These are phyloP conservation scores for Potamilus streckersoni DNA, from an alignment of 1,140 invertebrate species.

Conservation along the genomic window DNA sequence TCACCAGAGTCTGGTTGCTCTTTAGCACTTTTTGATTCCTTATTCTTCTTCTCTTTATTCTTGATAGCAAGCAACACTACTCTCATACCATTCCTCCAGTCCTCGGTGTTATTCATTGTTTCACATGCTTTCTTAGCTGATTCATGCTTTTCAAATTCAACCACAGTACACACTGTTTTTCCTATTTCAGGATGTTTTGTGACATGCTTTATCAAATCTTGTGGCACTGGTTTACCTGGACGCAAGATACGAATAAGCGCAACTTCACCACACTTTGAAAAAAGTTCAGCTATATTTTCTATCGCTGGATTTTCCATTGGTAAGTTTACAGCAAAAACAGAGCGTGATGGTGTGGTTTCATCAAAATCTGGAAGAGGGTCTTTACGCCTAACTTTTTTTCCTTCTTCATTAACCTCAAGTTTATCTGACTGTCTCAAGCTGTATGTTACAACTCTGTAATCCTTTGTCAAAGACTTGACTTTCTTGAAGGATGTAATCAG, in stretches of 20 bases:
- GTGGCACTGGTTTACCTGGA: conserved; percentile 87
- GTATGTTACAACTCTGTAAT: conserved; percentile 91
- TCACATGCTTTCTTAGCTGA: conserved; percentile 84
- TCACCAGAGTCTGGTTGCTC: conserved; percentile 42
- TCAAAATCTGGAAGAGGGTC: conserved; percentile 89
- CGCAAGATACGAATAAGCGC: conserved; percentile 85
- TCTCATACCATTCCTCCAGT: conserved; percentile 71
- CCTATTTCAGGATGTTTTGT: conserved; percentile 88
- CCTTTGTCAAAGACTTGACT: conserved; percentile 83
- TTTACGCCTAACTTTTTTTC: conserved; percentile 88
- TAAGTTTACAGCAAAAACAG: conserved; percentile 87
- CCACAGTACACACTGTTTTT: conserved; percentile 85
- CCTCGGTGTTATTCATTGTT: conserved; percentile 62
- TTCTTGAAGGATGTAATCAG: conserved; percentile 88
- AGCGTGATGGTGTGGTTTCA: conserved; percentile 89
- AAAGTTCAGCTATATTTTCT: conserved; percentile 88
- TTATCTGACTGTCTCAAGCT: conserved; percentile 82
- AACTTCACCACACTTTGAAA: conserved; percentile 88
- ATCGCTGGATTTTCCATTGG: conserved; percentile 86
- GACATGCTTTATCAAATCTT: conserved; percentile 88
- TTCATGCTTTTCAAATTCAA: conserved; percentile 90
- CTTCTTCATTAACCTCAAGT: conserved; percentile 89
- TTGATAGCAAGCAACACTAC: conserved; percentile 64
- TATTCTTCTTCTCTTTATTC: conserved; percentile 39
- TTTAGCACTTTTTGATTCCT: conserved; percentile 33